Conservation (phyloP, 2,888 invertebrate species). For the Conomelus anceps region DNA sequence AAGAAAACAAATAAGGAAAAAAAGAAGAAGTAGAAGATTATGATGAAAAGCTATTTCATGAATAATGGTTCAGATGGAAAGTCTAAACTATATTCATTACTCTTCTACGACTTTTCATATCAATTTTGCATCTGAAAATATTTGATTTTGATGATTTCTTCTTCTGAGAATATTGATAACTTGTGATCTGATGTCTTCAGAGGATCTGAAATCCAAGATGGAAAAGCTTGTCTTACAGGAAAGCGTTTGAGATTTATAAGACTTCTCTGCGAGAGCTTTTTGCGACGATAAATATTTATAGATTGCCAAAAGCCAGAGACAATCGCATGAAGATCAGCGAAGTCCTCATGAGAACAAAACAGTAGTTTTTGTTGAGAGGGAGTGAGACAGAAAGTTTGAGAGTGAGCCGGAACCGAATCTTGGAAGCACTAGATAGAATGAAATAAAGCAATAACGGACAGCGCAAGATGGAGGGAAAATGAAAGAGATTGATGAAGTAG, state of each 20-base stretch:
- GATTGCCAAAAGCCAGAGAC: background rate
- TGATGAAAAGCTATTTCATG: background rate
- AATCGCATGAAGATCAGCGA: background rate
- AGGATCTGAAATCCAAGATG: background rate
- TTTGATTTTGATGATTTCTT: background rate
- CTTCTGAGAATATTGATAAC: background rate
- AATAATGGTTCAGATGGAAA: no score
- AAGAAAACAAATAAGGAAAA: no score
- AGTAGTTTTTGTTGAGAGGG: background rate
- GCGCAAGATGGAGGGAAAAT: background rate
- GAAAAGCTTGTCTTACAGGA: background rate
- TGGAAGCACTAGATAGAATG: background rate
- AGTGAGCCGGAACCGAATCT: background rate
- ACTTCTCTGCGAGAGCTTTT: background rate
- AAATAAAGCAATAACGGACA: background rate
- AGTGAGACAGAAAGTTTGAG: background rate
- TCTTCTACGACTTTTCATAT: no score
- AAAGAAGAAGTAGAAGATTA: no score
- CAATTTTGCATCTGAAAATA: background rate
- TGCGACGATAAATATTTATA: background rate
- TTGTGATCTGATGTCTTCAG: background rate
- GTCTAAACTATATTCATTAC: no score
- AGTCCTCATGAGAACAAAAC: background rate
- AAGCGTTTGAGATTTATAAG: background rate
- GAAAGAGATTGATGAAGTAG: background rate